Percentiles rank a stretch among this genome's conserved stretches.
phyloP scores from a whole-genome alignment of 2,888 invertebrate genomes.

The Pterostichus niger region DNA sequence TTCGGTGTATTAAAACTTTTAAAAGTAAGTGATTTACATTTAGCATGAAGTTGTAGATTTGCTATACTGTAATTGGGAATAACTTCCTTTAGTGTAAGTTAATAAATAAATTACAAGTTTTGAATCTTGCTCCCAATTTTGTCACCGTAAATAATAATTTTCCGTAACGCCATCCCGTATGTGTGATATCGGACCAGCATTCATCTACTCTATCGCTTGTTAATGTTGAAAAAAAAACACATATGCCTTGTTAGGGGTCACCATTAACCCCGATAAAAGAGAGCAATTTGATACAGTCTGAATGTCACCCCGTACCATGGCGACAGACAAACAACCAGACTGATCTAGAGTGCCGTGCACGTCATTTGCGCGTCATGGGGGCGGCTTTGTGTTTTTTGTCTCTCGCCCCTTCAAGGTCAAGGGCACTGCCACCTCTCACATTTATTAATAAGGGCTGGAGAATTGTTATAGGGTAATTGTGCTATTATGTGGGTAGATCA shows the following conservation, averaged over 20 bases:
- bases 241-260: conserved; percentile 54
- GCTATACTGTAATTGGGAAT: too few relatives aligned
- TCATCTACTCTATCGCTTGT: conserved; percentile 50
- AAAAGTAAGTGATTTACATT: too few relatives aligned
- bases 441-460: conserved; percentile 29
- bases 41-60: too few relatives aligned
- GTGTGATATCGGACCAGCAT: conserved; percentile 23
- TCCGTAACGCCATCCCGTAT: not conserved
- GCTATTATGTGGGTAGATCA: conserved; percentile 38
- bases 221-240: conserved; percentile 55
- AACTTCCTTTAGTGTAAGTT: too few relatives aligned
- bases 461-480: conserved; percentile 48
- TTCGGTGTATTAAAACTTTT: too few relatives aligned
- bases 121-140: too few relatives aligned
- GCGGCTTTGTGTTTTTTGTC: conserved; percentile 48
- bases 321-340: conserved; percentile 39
- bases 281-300: conserved; percentile 57
- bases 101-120: too few relatives aligned
- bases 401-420: conserved; percentile 43
- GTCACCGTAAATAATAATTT: too few relatives aligned
- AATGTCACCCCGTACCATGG: conserved; percentile 51
- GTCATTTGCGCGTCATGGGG: conserved; percentile 50
- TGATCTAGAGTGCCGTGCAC: conserved; percentile 8
- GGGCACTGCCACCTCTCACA: conserved; percentile 42
- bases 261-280: conserved; percentile 66